These are phyloP conservation scores for Hipparchia sbordonii DNA, from an alignment of 2,888 invertebrate species.

Conservation along the genomic window DNA sequence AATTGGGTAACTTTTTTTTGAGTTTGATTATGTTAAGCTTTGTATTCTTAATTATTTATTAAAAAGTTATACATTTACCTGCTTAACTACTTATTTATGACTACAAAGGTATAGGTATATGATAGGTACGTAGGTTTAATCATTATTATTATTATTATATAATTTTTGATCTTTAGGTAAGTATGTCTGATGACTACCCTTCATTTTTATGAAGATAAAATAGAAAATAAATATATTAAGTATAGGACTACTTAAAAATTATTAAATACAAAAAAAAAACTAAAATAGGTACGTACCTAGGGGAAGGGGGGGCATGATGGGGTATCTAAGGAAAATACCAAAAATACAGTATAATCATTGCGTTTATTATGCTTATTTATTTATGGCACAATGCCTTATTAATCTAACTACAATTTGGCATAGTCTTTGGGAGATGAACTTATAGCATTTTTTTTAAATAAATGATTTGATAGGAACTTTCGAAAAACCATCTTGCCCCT, in stretches of 20 bases:
- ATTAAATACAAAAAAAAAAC: no score
- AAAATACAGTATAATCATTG: neutral
- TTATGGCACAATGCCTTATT: neutral
- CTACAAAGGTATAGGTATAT: no score
- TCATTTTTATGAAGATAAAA: no score
- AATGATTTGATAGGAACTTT: conserved; percentile 6
- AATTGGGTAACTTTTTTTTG: conserved; percentile 14
- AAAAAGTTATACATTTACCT: neutral
- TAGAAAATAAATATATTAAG: no score
- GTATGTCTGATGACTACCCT: no score
- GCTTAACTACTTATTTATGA: no score
- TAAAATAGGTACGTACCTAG: no score
- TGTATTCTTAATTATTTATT: conserved; percentile 2
- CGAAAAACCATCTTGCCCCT: conserved; percentile 39
- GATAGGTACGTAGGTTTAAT: no score
- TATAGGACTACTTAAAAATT: no score
- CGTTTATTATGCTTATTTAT: neutral
- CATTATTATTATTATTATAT: no score
- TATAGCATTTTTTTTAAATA: neutral
- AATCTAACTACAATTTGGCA: neutral
- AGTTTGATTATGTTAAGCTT: conserved; percentile 7
- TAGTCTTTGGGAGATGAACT: neutral
- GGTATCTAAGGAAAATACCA: neutral
- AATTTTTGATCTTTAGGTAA: no score
- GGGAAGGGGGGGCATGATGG: neutral